Conservation (phyloP, 2,797 vertebrate genomes). For the Pteronotus mesoamericanus region DNA sequence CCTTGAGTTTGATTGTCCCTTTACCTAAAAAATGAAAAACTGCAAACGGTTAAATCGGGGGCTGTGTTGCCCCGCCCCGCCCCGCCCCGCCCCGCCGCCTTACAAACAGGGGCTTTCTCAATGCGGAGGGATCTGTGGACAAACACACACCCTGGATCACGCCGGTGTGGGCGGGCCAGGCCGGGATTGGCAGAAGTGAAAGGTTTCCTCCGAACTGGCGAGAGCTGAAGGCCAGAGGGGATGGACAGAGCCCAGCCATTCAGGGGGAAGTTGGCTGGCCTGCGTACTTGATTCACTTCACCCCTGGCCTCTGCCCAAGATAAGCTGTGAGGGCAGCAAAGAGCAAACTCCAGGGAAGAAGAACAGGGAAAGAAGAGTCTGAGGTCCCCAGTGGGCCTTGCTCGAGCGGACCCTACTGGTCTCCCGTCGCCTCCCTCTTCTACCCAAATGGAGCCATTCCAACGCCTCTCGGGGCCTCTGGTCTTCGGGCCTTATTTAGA, state of each 20-base stretch:
- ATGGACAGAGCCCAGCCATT: not conserved
- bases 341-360: not conserved
- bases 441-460: not conserved
- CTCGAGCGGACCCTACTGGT: not conserved
- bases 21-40: slow-evolving; percentile 87
- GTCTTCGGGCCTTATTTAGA: not conserved
- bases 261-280: not conserved
- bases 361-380: not conserved
- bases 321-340: not conserved
- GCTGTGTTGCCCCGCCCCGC: not conserved
- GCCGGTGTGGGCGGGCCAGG: not conserved
- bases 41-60: not conserved
- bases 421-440: not conserved
- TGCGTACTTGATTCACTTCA: not conserved
- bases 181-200: not conserved
- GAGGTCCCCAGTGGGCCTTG: slow-evolving; percentile 1
- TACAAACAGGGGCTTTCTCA: not conserved
- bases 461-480: not conserved
- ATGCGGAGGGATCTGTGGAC: not conserved
- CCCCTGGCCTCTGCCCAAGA: not conserved
- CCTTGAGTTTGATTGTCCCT: slow-evolving; percentile 93
- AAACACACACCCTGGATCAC: not conserved
- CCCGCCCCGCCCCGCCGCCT: not conserved
- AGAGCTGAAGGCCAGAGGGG: not conserved
- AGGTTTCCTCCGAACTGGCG: not conserved